phyloP scores from a whole-genome alignment of 1,140 invertebrate genomes.

The Macrostomum lignano region DNA sequence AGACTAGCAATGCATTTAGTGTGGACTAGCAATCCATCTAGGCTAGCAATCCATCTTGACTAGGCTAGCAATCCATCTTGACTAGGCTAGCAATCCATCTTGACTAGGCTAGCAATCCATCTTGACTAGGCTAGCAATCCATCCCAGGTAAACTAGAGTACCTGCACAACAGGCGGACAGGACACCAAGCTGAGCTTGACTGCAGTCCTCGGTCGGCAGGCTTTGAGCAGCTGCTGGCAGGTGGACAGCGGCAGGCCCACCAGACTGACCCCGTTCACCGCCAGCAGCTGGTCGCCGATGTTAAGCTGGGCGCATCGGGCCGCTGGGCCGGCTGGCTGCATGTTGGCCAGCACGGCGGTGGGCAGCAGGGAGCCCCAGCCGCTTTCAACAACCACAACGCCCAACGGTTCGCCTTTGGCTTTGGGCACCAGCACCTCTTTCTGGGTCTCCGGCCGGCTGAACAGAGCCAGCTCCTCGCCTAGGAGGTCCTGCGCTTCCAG shows the following conservation, averaged over 20 bases:
- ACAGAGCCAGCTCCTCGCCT: constrained; percentile 95
- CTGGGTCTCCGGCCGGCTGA: constrained; percentile 92
- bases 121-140: too few species aligned
- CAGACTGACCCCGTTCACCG: constrained; percentile 84
- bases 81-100: too few species aligned
- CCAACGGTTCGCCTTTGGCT: constrained; percentile 79
- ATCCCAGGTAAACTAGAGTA: too few species aligned
- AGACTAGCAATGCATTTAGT: too few species aligned
- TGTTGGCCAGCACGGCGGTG: constrained; percentile 87
- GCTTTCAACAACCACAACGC: constrained; percentile 91
- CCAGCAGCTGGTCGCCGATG: constrained; percentile 97
- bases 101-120: too few species aligned
- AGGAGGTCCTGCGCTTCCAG: constrained; percentile 97
- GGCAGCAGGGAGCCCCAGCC: constrained; percentile 99
- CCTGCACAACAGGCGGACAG: too few species aligned
- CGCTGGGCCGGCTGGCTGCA: constrained; percentile 76
- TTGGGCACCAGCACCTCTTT: constrained; percentile 99
- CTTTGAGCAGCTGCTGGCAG: constrained; percentile 91
- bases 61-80: too few species aligned
- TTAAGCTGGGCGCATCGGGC: constrained; percentile 76
- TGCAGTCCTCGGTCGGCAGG: too few species aligned
- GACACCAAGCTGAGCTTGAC: too few species aligned
- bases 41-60: too few species aligned
- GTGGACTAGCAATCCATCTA: too few species aligned
- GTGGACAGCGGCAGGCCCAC: constrained; percentile 83